Evolutionary conservation across 2,888 invertebrate species (phyloP).

Genomic region (Hypomecis punctinalis): DNA sequence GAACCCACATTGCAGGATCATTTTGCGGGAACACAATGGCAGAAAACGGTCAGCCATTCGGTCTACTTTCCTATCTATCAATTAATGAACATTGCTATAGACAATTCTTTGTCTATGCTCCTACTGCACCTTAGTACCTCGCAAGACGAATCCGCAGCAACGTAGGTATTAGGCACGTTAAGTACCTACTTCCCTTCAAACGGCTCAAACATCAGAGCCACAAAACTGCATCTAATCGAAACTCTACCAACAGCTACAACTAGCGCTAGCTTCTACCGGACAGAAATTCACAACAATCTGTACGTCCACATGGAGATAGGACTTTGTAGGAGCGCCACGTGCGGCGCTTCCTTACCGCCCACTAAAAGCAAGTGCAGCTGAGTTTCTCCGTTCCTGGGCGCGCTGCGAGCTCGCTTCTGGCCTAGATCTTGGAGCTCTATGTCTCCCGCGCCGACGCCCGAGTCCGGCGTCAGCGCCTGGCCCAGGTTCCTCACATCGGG

Average conservation of each 20-base stretch:
- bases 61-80: too few relatives aligned
- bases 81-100: too few relatives aligned
- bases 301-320: conserved; percentile 93
- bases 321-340: conserved; percentile 90
- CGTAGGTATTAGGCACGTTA: too few relatives aligned
- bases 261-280: conserved; percentile 21
- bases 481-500: conserved; percentile 89
- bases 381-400: conserved; percentile 61
- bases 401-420: conserved; percentile 48
- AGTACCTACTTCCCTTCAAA: too few relatives aligned
- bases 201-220: neutral
- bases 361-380: conserved; percentile 80
- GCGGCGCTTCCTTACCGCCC: conserved; percentile 92
- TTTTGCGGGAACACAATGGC: too few relatives aligned
- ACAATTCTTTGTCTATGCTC: too few relatives aligned
- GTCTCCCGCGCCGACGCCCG: conserved; percentile 83
- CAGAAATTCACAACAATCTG: conserved; percentile 75
- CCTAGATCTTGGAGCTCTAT: conserved; percentile 72
- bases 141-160: too few relatives aligned
- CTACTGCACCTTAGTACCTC: too few relatives aligned
- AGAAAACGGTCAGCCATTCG: too few relatives aligned
- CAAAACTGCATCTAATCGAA: conserved; percentile 30
- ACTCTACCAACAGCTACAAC: conserved; percentile 29
- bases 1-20: too few relatives aligned
- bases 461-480: conserved; percentile 88